A percentile compares a stretch with the other conserved stretches of the same genome.
phyloP scores from a whole-genome alignment of 64 coral and sea anemone genomes.

The Stichodactyla mertensii region DNA sequence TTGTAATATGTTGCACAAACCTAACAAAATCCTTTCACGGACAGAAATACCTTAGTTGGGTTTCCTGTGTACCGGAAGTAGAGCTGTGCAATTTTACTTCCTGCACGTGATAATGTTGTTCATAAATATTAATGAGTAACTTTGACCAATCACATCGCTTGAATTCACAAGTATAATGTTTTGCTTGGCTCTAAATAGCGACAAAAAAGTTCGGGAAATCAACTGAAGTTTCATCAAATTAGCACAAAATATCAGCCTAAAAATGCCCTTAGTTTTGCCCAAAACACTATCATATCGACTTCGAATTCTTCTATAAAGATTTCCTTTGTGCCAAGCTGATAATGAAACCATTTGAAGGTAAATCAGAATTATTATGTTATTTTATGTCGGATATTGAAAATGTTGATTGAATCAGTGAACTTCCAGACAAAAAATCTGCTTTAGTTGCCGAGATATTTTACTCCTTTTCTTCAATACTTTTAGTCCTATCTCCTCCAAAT shows the following conservation, averaged over 20 bases:
- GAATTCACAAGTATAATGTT: conserved; percentile 3
- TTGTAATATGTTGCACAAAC: too few relatives aligned
- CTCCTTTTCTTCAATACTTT: not conserved
- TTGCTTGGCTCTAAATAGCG: conserved; percentile 44
- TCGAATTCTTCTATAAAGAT: not conserved
- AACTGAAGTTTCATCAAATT: conserved; percentile 12
- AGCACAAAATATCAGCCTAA: not conserved
- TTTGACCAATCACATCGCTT: conserved; percentile 18
- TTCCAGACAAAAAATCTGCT: not conserved
- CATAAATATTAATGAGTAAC: not conserved
- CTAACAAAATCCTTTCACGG: too few relatives aligned
- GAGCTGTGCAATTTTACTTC: not conserved
- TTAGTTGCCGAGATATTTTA: not conserved
- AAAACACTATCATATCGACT: not conserved
- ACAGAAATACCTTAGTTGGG: not conserved
- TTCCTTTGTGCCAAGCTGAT: not conserved
- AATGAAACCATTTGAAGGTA: conserved; percentile 34
- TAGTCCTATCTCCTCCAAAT: not conserved
- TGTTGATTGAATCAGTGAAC: not conserved
- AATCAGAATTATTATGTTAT: not conserved
- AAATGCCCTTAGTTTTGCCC: not conserved
- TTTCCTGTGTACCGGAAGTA: conserved; percentile 6
- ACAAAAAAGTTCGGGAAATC: conserved; percentile 46
- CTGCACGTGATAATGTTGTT: conserved; percentile 4
- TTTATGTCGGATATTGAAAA: not conserved